These are phyloP conservation scores for Dendropsophus ebraccatus DNA, from an alignment of 2,113 vertebrate species.

Conservation along the genomic window DNA sequence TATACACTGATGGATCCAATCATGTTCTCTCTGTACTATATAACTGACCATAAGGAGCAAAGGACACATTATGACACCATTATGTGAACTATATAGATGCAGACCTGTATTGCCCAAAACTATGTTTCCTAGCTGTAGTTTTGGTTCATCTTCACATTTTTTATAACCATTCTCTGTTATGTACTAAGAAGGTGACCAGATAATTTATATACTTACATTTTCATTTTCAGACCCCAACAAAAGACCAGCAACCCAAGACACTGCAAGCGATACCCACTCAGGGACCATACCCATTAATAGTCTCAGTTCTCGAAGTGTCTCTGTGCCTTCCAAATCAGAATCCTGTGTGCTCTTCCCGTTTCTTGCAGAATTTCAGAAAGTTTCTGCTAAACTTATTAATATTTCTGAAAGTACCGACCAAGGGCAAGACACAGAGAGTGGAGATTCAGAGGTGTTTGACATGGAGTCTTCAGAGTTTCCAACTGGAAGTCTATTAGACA, in stretches of 20 bases:
- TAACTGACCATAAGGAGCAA: too few species aligned
- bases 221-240: background rate
- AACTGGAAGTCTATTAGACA: background rate
- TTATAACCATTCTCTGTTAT: background rate
- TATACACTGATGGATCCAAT: too few species aligned
- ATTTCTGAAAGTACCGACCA: slow-evolving; percentile 63
- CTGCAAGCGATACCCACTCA: background rate
- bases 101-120: too few species aligned
- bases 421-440: slow-evolving; percentile 61
- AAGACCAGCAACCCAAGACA: background rate
- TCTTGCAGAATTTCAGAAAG: slow-evolving; percentile 68
- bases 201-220: background rate
- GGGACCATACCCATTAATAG: background rate
- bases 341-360: slow-evolving; percentile 50
- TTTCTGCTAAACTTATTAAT: slow-evolving; percentile 62
- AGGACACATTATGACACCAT: too few species aligned
- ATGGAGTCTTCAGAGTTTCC: background rate
- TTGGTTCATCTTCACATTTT: background rate
- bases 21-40: too few species aligned
- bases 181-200: background rate
- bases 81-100: too few species aligned
- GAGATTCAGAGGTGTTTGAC: slow-evolving; percentile 57
- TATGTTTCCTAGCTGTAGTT: background rate
- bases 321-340: background rate
- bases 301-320: background rate